Evolutionary conservation across 2,113 vertebrate species (phyloP), one percentile per base, ranked within the genome.

Genomic region (Ailurus styani): DNA sequence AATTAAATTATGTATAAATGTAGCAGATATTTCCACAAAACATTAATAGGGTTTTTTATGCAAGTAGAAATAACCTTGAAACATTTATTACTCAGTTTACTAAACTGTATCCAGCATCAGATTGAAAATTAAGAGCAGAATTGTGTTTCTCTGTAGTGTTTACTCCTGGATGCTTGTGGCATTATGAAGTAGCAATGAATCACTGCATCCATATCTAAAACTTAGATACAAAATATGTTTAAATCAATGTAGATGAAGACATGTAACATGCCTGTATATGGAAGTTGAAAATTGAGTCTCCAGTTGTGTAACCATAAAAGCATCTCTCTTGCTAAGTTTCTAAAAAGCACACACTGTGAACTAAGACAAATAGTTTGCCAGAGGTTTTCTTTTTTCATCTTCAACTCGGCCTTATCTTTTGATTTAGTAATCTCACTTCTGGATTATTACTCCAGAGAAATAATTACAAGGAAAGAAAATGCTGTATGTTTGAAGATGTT

Each of bases 31-130:
- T 89, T 96, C 40, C 75, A 97, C 70, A 87, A 94, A 88, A 45
- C 85, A 95, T 64, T 72, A 95, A 78, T 81, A 90, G 79, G 6
- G 82, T 29, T 66, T 92, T 93, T 95, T 90, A 96, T 88, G 60
- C 72, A 83, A 90, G 96, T 96, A n/a, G n/a, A n/a, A n/a, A n/a
- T n/a, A n/a, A n/a, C n/a, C n/a, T n/a, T 90, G 87, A 85, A 20
- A 93, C 17, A 95, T 93, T 91, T 88, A 78, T 83, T 57, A n/a
- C 42, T 93, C 10, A 70, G 29, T 85, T 96, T 78, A 60, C 87
- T 90, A 93, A 93, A 77, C 34, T 60, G 72, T 62, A 95, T 40
- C 50, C 23, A 82, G 60, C n/a, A 66, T 47, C 50, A 95, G 68
- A 89, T 15, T 86, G 68, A 87, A 93, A 73, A 47, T 93, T 93